Evolutionary conservation across 2,888 invertebrate genomes (phyloP), one percentile per base, ranked within the genome.

Genomic region (Andrena bucephala): DNA sequence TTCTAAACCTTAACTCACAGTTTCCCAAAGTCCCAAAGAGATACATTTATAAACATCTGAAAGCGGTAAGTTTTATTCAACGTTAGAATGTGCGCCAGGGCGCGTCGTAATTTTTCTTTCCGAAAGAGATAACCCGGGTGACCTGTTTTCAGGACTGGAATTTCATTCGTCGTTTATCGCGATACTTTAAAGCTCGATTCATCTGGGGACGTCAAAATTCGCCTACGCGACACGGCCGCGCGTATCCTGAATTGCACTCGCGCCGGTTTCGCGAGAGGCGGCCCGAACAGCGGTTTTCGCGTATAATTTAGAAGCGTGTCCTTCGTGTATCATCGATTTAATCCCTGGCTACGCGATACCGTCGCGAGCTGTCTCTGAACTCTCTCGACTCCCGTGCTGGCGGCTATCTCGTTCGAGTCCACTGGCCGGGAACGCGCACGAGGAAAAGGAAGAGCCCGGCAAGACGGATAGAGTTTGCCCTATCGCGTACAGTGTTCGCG

Each of bases 381-480:
- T 67, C 63, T 59, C 67, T 54, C 36, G 67, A 69, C 73, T 78
- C 60, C 78, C 50, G 72, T 78, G 87, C 80, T 74, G 60, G 60
- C 80, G 82, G 84, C 83, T 80, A 77, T 77, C 76, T 83, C 84
- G 67, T 62, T 62, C 74, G 68, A 24, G 71, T 71, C 72, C 33
- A 71, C 54, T 27, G 48, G 24, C 31, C 69, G 68, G 57, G 29
- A 52, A 57, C 52, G 59, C 65, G 68, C 71, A 83, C 79, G 74
- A 77, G 82, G 80, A 83, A 81, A 79, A 80, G 80, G 78, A 84
- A 81, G 78, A 82, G 71, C 81, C 62, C 3, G 80, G 84, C 80
- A 89, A 90, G 87, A 89, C 84, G 87, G 79, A 89, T 87, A 89
- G 83, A 87, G 81, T 83, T 87, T 80, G 90, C 84, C 85, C 84